Evolutionary conservation across 2,888 invertebrate genomes (phyloP), one percentile per base, ranked within the genome.

Genomic region (Beris chalybata): DNA sequence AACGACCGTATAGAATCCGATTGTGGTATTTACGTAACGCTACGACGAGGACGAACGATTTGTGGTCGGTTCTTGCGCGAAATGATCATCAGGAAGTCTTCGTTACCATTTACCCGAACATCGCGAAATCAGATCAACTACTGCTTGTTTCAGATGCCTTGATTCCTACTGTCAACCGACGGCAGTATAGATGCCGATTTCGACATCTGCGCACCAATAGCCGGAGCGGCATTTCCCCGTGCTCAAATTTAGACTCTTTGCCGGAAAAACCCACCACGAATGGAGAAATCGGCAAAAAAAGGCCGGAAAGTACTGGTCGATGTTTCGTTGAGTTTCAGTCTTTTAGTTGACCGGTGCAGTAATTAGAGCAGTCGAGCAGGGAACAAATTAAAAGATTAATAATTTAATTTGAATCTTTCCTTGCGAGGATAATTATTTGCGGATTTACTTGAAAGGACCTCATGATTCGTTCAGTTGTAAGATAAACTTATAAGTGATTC

Each of bases 121-220:
- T 38, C 50, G 50, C 43, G 47, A 61, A 50, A 61, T 61, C 43
- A 61, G 38, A 61, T 52, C 61, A 61, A 61, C 38, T 12, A 61
- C 61, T 61, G 61, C 61, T 61, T 50, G 50, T 29, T 12, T 50
- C 61, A 32, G 61, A 50, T 61, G 61, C 50, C 61, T 50, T 15
- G 43, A n/a, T 15, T 32, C n/a, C 22, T 50, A 38, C 61, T 61
- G 61, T 61, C 61, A 61, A 61, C 52, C 50, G 50, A 22, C 50
- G 50, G 61, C 52, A 52, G 52, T 38, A 38, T 2, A 38, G 38
- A 9, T 7, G 7, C 9, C 38, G 38, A 7, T 38, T 38, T 5
- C 38, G 9, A 50, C 50, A 13, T n/a, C 32, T 61, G 61, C 61
- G 61, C 50, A 38, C 15, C 6, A 59, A 22, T 22, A 22, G 22